These are phyloP conservation scores for Rhynchophorus ferrugineus DNA, from an alignment of 1,140 invertebrate species.

Conservation along the genomic window DNA sequence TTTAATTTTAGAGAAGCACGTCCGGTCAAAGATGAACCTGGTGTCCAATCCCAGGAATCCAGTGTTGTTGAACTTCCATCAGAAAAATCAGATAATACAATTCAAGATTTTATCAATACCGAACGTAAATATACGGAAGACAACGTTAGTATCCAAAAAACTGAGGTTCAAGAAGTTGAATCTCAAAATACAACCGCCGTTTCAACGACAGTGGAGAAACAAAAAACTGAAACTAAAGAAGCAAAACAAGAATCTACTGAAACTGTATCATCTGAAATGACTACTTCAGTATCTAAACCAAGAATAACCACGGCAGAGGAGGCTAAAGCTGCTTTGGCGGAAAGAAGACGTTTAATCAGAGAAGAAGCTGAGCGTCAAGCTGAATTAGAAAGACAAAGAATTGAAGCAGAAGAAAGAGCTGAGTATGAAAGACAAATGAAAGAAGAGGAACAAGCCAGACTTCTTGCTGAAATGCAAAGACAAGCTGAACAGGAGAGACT, in stretches of 20 bases:
- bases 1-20: constrained; percentile 11
- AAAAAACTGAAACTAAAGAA: background rate
- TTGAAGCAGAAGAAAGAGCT: constrained; percentile 62
- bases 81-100: constrained; percentile 10
- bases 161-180: background rate
- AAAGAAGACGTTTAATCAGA: constrained; percentile 69
- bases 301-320: constrained; percentile 81
- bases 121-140: constrained; percentile 12
- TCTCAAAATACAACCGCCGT: background rate
- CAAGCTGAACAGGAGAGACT: constrained; percentile 67
- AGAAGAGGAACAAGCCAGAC: constrained; percentile 73
- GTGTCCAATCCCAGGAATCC: background rate
- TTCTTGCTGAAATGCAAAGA: constrained; percentile 68
- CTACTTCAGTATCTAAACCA: constrained; percentile 59
- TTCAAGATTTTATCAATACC: constrained; percentile 15
- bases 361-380: constrained; percentile 82
- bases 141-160: background rate
- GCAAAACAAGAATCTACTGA: background rate
- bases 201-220: background rate
- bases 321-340: constrained; percentile 81
- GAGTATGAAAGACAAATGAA: constrained; percentile 66
- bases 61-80: constrained; percentile 1
- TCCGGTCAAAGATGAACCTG: constrained; percentile 2
- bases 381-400: constrained; percentile 68
- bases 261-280: constrained; percentile 32